Evolutionary conservation across 2,888 invertebrate species (phyloP), one percentile per base, ranked within the genome.

Genomic region (Pteria penguin): DNA sequence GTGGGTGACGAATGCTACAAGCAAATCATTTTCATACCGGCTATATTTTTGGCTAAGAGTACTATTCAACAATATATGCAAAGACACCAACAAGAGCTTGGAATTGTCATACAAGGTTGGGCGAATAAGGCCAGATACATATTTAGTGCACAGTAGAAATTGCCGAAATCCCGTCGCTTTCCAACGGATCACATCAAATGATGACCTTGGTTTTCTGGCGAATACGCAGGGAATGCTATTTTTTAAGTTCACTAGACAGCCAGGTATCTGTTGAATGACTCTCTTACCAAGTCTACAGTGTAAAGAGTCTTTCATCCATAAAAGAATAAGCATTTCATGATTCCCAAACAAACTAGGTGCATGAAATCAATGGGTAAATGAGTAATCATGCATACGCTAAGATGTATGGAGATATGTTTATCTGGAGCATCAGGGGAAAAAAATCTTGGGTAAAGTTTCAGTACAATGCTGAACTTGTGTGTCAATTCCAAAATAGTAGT

Each of bases 291-390:
- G 55, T 54, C 79, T 36, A 76, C 78, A 75, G 4, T 33, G n/a
- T 31, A 77, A 11, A 27, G 81, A 79, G 4, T 85, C 87, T 71
- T 75, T 82, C 27, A 78, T 72, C 83, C 84, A 84, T 24, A 81
- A 29, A 18, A 61, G 22, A 87, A 27, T 1, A 86, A 32, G 27
- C 81, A 69, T 74, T 77, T 84, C 52, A 82, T 69, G 18, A 89
- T 85, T 61, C 90, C 90, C 18, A 88, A 58, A 69, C 86, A 88
- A 2, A 87, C 84, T 14, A 88, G 78, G 71, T 90, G 89, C 90
- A 90, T 90, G 62, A 85, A 87, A 73, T 90, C 89, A 5, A 89
- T 58, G 8, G 86, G 83, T 79, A 90, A 84, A 52, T 83, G 76
- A 18, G 79, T 55, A n/a, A 87, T 81, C 77, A 85, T 72, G 2